Base-by-base conservation (phyloP, 1,140 invertebrate species). In the Drosophila novamexicana region DNA sequence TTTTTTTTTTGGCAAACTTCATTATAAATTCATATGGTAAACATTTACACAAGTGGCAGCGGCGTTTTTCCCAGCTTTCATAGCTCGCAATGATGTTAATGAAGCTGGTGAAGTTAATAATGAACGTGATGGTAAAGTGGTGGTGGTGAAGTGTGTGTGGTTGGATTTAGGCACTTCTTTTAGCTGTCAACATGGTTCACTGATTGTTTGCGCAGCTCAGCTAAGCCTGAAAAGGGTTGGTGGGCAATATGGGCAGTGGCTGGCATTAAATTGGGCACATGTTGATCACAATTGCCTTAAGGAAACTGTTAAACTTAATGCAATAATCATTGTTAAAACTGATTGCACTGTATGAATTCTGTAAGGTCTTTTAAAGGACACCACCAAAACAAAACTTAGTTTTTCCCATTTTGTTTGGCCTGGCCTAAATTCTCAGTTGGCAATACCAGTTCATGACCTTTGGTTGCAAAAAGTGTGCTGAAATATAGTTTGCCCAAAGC, bases 1-100 rank as follows among this genome's bases (percentile, higher is more conserved):
- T 65, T 71, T 61, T 75, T 72, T 50, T 53, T 72, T 50, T 53
- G 22, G 16, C 36, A 22, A 62, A 71, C 64, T 74, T 86, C 75
- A 76, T 85, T 82, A 83, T 84, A 80, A 88, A 91, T 91, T 88
- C 88, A 88, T 68, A 66, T 76, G 71, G 79, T 82, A 91, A 91
- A 91, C 79, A 91, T 91, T 91, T 91, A 69, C 64, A 82, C 81
- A 91, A 91, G 83, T 91, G 88, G 80, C 67, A 57, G 52, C 50
- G 40, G 66, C 36, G 63, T 57, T 39, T 77, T 74, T 61, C 22
- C 22, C 22, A 29, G 22, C 5, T 29, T 29, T 29, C 22, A 5
- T 29, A 62, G 57, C 57, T 61, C 50, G 18, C 54, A n/a, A 12
- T n/a, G 18, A 18, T 44, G 39, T n/a, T 47, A 18, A 49, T 62